Conservation (phyloP, 2,113 vertebrate species). For the Eurypyga helias region DNA sequence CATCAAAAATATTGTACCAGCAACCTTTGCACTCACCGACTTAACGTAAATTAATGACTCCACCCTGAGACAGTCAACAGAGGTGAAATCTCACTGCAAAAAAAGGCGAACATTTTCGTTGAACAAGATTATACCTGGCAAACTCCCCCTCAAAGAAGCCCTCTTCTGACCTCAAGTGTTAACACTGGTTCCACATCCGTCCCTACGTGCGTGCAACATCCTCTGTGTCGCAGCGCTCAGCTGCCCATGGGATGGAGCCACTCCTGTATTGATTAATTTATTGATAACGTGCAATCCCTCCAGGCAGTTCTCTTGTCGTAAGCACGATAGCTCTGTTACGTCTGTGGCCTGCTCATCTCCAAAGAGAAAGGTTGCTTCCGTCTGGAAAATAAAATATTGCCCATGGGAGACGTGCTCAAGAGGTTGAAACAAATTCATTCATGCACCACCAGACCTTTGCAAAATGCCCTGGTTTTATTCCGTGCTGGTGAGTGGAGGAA, state of each 20-base stretch:
- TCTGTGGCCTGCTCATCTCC: not conserved
- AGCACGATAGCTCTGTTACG: not conserved
- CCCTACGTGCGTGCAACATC: accelerated
- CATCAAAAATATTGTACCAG: not conserved
- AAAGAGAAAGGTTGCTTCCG: not conserved
- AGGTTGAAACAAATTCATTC: conserved; percentile 27
- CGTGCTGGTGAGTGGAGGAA: not conserved
- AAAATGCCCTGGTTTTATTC: not conserved
- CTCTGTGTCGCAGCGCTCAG: accelerated
- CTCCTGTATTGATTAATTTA: not conserved
- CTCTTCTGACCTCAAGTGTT: not conserved
- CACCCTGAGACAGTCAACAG: not conserved
- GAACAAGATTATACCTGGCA: not conserved
- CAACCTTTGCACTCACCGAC: not conserved
- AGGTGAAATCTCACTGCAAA: not conserved
- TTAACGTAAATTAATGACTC: not conserved
- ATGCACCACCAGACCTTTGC: not conserved
- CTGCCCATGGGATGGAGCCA: not conserved
- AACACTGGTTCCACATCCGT: not conserved
- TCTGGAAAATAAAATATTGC: conserved; percentile 39
- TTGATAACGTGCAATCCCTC: accelerated
- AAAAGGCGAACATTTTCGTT: not conserved
- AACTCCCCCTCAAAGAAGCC: not conserved
- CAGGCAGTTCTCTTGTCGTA: not conserved
- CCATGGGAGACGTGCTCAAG: not conserved